Evolutionary conservation across 2,113 vertebrate species (phyloP).

Genomic region (Ifrita kowaldi): DNA sequence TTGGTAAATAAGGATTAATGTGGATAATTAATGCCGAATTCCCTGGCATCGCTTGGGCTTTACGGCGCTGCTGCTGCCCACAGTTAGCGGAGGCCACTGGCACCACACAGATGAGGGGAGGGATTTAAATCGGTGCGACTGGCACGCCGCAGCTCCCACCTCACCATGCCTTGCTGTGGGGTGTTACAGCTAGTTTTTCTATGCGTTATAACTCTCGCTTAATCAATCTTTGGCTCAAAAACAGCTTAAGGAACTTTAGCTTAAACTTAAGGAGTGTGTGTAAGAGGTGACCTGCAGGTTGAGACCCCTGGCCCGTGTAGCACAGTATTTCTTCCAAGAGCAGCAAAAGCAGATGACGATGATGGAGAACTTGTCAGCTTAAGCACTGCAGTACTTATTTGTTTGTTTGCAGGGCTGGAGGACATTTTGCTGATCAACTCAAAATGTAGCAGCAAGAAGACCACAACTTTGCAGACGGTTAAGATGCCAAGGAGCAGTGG

Average conservation of each 20-base stretch:
- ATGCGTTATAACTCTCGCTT: rapidly evolving
- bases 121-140: neutral
- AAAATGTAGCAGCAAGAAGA: conserved; percentile 49
- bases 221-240: neutral
- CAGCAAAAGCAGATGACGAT: neutral
- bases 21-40: neutral
- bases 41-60: rapidly evolving
- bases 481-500: conserved; percentile 81
- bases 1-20: rapidly evolving
- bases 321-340: neutral
- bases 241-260: neutral
- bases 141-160: rapidly evolving
- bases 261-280: neutral
- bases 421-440: conserved; percentile 82
- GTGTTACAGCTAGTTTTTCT: neutral
- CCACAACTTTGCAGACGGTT: conserved; percentile 73
- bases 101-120: rapidly evolving
- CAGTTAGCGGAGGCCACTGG: rapidly evolving
- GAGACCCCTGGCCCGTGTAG: rapidly evolving
- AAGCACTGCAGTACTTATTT: neutral
- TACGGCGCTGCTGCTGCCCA: rapidly evolving
- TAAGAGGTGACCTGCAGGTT: neutral
- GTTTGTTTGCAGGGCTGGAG: conserved; percentile 75
- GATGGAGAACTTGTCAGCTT: neutral
- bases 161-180: rapidly evolving